Base-by-base conservation (phyloP, 2,797 vertebrate species). In the Buphagus erythrorhynchus region DNA sequence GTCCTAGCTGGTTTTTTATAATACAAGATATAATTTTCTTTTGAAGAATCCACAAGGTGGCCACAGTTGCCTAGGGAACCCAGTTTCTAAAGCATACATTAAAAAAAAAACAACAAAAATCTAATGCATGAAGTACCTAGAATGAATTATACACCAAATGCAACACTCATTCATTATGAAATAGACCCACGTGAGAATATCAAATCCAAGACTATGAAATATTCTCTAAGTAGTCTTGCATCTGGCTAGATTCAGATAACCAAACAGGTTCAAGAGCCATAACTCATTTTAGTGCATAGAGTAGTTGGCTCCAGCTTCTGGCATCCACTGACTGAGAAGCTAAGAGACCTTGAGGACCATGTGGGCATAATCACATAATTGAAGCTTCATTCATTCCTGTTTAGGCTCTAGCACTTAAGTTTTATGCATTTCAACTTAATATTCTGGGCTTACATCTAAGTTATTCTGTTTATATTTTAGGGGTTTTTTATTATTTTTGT, bases 1-100 rank as follows among this genome's bases (percentile, higher is more conserved):
- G 6, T 36, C 46, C 33, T 43, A 61, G 4, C 6, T 49, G 29
- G 9, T n/a, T 16, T 62, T 21, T 59, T 36, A 33, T 6, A 57
- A 45, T 11, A 57, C 11, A 59, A 80, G 66, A 40, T 38, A 21
- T 1, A 4, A 51, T 62, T 62, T 93, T 42, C 29, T 40, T 86
- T 58, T 79, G 43, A 45, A 67, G 58, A 91, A 86, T 94, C 87
- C 94, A 94, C 91, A 90, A 94, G 91, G 93, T 94, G 91, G 88
- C 94, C 80, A 88, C 80, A 90, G 73, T 63, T 90, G 40, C 65
- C 74, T 81, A 57, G 62, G 66, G 81, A 90, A 93, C n/a, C 8
- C 10, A 66, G 14, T 73, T 84, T 49, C n/a, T 79, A 55, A 71
- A 26, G 57, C 6, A 22, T 5, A 55, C 6, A 48, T 68, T 29